These are phyloP conservation scores for Atrina japonica DNA, from an alignment of 2,888 invertebrate species.

Conservation along the genomic window DNA sequence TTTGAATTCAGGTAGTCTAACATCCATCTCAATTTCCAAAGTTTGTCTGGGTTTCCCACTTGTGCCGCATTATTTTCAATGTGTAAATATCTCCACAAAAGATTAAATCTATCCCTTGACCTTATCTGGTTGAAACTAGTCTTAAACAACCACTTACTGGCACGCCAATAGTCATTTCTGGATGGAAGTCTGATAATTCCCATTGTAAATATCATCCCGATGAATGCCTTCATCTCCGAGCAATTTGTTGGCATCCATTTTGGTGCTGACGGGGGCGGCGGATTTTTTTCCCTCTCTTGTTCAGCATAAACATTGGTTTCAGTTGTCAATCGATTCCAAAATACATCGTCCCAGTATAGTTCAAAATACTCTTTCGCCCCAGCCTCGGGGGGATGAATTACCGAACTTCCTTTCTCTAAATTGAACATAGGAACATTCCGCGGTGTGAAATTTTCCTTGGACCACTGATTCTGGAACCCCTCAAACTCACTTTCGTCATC, in stretches of 20 bases:
- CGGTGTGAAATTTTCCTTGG: not conserved
- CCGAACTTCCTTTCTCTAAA: not conserved
- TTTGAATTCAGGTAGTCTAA: conserved; percentile 9
- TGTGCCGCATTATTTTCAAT: conserved; percentile 23
- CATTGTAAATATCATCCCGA: conserved; percentile 38
- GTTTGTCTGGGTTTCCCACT: conserved; percentile 1
- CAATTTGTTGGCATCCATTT: conserved; percentile 36
- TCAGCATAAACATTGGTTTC: conserved; percentile 41
- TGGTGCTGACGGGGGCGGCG: conserved; percentile 35
- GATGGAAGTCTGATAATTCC: conserved; percentile 36
- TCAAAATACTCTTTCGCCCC: not conserved
- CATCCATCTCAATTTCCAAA: conserved; percentile 11
- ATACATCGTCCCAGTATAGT: not conserved
- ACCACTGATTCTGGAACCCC: conserved; percentile 5
- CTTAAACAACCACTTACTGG: conserved; percentile 31
- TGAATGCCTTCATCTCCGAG: conserved; percentile 38
- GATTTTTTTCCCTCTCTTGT: conserved; percentile 34
- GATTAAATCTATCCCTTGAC: conserved; percentile 33
- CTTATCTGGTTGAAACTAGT: conserved; percentile 39
- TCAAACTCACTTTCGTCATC: not conserved
- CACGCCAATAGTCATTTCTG: conserved; percentile 43
- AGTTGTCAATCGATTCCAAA: conserved; percentile 14
- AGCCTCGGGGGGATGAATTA: not conserved
- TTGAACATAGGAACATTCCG: not conserved
- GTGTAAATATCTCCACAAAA: conserved; percentile 41